phyloP scores from a whole-genome alignment of 2,888 invertebrate species.

The Drosophila sordidapex region DNA sequence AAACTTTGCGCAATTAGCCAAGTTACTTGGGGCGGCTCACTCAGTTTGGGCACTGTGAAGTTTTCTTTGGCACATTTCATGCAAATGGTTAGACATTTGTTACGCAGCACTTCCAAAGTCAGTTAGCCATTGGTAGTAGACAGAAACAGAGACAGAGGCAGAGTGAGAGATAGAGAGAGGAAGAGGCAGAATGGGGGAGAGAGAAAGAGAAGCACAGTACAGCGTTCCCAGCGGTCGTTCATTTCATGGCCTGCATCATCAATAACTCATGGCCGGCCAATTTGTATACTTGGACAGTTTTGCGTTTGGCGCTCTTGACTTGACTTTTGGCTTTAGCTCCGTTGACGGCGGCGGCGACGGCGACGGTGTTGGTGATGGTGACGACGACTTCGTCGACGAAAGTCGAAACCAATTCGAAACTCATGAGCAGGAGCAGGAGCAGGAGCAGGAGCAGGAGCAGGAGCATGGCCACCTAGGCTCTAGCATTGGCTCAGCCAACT shows the following conservation, averaged over 20 bases:
- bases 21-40: slow-evolving; percentile 32
- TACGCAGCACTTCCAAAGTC: slow-evolving; percentile 38
- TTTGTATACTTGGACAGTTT: slow-evolving; percentile 80
- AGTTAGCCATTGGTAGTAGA: slow-evolving; percentile 28
- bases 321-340: slow-evolving; percentile 65
- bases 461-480: slow-evolving; percentile 41
- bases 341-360: slow-evolving; percentile 10
- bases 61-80: slow-evolving; percentile 50
- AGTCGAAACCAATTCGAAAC: slow-evolving; percentile 58
- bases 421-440: slow-evolving; percentile 36
- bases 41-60: slow-evolving; percentile 31
- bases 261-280: slow-evolving; percentile 79
- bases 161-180: too few species aligned
- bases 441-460: slow-evolving; percentile 33
- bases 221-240: slow-evolving; percentile 64
- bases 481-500: slow-evolving; percentile 33
- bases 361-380: slow-evolving; percentile 12
- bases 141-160: neutral
- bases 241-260: slow-evolving; percentile 76
- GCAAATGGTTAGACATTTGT: slow-evolving; percentile 69
- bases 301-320: slow-evolving; percentile 64
- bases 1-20: slow-evolving; percentile 56
- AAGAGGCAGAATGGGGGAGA: neutral
- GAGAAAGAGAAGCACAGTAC: neutral
- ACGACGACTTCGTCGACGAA: slow-evolving; percentile 42